These are phyloP conservation scores for Neosalanx taihuensis DNA, from an alignment of 2,797 vertebrate species.

Conservation along the genomic window DNA sequence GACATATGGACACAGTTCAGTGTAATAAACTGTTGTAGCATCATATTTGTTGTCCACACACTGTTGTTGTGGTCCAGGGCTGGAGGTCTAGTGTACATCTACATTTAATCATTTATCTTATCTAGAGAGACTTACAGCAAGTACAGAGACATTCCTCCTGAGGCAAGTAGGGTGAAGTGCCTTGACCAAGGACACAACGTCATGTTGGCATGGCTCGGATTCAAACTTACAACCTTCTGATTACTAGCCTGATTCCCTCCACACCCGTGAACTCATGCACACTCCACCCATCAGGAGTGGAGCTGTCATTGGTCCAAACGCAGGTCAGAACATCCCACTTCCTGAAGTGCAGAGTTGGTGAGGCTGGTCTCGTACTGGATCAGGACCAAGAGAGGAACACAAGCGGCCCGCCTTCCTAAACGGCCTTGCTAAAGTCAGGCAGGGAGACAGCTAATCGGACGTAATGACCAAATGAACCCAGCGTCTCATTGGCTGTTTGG, in stretches of 20 bases:
- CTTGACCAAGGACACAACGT: no score
- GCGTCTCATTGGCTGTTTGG: constrained; percentile 4
- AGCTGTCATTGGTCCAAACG: not conserved
- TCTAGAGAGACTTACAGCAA: no score
- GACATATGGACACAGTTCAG: not conserved
- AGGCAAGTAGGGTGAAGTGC: no score
- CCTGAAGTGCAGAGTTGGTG: not conserved
- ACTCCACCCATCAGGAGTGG: not conserved
- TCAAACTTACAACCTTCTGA: no score
- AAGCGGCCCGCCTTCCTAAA: not conserved
- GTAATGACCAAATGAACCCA: constrained; percentile 17
- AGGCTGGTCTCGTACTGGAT: not conserved
- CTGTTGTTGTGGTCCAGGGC: no score
- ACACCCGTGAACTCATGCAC: not conserved
- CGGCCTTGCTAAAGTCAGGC: constrained; percentile 2
- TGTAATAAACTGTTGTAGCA: not conserved
- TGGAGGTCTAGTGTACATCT: no score
- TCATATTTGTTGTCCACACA: no score
- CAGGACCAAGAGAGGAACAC: no score
- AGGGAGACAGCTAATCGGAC: not conserved
- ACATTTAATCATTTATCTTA: no score
- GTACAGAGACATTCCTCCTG: not conserved
- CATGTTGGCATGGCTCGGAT: no score
- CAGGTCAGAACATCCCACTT: not conserved
- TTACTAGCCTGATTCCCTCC: no score